phyloP scores from a whole-genome alignment of 2,797 vertebrate genomes.

The Gambusia yucatana region DNA sequence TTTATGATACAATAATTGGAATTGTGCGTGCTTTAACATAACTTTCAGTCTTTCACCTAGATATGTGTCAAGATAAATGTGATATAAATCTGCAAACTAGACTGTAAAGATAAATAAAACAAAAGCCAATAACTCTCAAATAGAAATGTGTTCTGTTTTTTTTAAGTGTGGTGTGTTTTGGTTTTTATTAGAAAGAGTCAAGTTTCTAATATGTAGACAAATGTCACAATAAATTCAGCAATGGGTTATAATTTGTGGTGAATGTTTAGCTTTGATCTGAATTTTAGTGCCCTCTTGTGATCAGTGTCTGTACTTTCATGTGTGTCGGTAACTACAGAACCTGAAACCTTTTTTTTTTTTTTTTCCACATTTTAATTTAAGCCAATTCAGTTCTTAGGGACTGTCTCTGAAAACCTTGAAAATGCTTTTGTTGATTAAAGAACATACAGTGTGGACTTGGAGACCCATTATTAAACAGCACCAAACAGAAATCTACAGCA shows the following conservation, averaged over 20 bases:
- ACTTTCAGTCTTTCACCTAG: background rate
- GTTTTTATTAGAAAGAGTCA: background rate
- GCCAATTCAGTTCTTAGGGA: background rate
- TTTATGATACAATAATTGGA: background rate
- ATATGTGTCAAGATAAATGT: background rate
- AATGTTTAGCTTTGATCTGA: constrained; percentile 4
- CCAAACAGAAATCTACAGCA: background rate
- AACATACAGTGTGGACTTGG: background rate
- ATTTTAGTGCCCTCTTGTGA: constrained; percentile 62
- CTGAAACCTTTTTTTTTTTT: background rate
- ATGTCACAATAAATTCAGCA: background rate
- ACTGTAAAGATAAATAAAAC: background rate
- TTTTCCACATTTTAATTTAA: background rate
- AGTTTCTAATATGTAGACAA: background rate
- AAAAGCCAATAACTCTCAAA: background rate
- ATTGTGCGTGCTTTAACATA: background rate
- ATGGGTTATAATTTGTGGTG: background rate
- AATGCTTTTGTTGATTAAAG: background rate
- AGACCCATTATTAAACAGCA: background rate
- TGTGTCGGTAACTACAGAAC: background rate
- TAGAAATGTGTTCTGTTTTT: background rate
- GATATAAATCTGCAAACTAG: background rate
- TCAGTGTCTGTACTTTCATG: constrained; percentile 6
- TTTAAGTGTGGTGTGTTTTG: background rate
- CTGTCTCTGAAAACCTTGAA: background rate